These are phyloP conservation scores for Agrotis exclamationis DNA, from an alignment of 2,888 invertebrate genomes.

Conservation along the genomic window DNA sequence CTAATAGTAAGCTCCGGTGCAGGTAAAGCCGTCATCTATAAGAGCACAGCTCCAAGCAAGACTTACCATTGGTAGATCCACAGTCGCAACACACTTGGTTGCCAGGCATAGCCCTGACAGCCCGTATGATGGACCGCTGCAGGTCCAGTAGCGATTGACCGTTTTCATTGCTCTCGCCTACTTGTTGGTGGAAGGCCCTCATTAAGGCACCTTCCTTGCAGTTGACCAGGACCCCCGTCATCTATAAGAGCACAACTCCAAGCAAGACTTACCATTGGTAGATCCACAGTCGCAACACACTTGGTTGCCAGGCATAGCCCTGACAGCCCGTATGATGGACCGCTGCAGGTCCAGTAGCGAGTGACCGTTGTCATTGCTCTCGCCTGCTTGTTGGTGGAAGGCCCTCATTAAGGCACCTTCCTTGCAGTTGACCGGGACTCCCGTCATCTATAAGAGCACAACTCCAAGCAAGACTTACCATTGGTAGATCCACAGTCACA, in stretches of 20 bases:
- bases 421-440: conserved; percentile 99
- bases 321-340: conserved; percentile 96
- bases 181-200: conserved; percentile 97
- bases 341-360: conserved; percentile 97
- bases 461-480: conserved; percentile 87
- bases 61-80: conserved; percentile 96
- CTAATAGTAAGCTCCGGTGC: too few species aligned
- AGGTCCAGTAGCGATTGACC: conserved; percentile 98
- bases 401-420: conserved; percentile 98
- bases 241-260: too few species aligned
- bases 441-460: too few species aligned
- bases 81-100: conserved; percentile 99
- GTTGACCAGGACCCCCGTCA: conserved; percentile 95
- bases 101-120: conserved; percentile 97
- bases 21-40: too few species aligned
- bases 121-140: conserved; percentile 96
- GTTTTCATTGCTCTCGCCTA: conserved; percentile 92
- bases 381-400: conserved; percentile 95
- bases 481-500: conserved; percentile 98
- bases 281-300: conserved; percentile 99
- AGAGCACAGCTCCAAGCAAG: too few species aligned
- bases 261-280: conserved; percentile 93
- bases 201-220: conserved; percentile 98
- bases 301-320: conserved; percentile 98
- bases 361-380: conserved; percentile 94